These are phyloP conservation scores for Sympetrum striolatum DNA, from an alignment of 2,888 invertebrate genomes.

Conservation along the genomic window DNA sequence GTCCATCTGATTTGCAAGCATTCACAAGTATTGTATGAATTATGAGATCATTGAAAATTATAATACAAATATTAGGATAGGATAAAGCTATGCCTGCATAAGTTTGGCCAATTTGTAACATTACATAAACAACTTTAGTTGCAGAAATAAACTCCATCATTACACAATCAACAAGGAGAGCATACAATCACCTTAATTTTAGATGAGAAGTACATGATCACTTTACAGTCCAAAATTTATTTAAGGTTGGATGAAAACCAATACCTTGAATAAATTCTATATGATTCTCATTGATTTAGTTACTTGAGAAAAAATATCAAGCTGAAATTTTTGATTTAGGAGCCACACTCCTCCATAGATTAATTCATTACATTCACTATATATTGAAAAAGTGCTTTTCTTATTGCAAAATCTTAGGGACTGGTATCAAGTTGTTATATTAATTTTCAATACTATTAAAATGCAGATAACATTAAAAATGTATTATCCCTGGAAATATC, in stretches of 20 bases:
- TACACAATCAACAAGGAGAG: too few relatives aligned
- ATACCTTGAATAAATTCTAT: neutral
- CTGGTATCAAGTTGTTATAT: neutral
- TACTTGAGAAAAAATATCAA: neutral
- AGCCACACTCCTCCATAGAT: neutral
- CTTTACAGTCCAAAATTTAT: too few relatives aligned
- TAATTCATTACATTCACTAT: neutral
- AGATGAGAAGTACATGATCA: too few relatives aligned
- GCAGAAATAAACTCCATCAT: too few relatives aligned
- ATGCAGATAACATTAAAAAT: neutral
- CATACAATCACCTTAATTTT: too few relatives aligned
- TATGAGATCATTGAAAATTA: neutral
- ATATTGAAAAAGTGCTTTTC: constrained; percentile 14
- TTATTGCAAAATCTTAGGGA: constrained; percentile 26
- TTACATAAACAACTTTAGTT: too few relatives aligned
- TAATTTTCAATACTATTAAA: constrained; percentile 5
- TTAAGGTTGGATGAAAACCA: neutral
- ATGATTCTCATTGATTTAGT: neutral
- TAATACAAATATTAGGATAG: too few relatives aligned
- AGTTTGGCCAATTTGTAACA: too few relatives aligned
- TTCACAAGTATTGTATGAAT: neutral
- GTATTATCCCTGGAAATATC: neutral
- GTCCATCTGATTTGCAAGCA: neutral
- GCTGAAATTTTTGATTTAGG: neutral
- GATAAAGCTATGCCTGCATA: too few relatives aligned